Conservation (phyloP, 2,888 invertebrate species). For the Dryococelus australis region DNA sequence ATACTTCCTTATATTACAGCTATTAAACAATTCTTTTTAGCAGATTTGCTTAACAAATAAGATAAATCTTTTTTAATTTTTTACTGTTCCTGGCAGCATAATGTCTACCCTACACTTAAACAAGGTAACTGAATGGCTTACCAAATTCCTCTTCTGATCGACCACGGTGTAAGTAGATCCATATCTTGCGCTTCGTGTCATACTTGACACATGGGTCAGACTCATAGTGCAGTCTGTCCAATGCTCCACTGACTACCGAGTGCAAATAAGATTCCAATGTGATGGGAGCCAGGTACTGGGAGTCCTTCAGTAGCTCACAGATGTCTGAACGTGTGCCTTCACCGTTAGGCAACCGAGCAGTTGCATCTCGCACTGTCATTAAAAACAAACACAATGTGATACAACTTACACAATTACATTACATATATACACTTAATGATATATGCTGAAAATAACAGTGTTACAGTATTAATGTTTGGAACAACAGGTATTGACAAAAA, state of each 20-base stretch:
- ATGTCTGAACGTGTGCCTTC: slow-evolving; percentile 93
- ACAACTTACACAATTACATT: background rate
- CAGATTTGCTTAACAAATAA: too few species aligned
- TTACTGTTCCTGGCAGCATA: too few species aligned
- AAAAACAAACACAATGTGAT: slow-evolving; percentile 38
- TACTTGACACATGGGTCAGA: slow-evolving; percentile 94
- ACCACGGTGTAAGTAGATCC: slow-evolving; percentile 92
- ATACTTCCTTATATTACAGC: too few species aligned
- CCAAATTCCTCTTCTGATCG: slow-evolving; percentile 71
- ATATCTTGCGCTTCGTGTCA: slow-evolving; percentile 88
- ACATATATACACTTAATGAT: background rate
- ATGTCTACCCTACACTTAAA: too few species aligned
- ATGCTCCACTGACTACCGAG: slow-evolving; percentile 86
- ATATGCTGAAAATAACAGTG: background rate
- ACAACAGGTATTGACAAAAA: too few species aligned
- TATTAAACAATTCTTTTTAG: too few species aligned
- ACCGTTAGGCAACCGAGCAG: slow-evolving; percentile 91
- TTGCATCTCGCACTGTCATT: slow-evolving; percentile 85
- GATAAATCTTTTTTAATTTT: too few species aligned
- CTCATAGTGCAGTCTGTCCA: slow-evolving; percentile 89
- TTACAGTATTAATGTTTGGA: background rate
- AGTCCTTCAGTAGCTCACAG: slow-evolving; percentile 83
- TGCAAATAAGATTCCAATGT: slow-evolving; percentile 73
- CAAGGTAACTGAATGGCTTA: slow-evolving; percentile 55
- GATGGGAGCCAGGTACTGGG: slow-evolving; percentile 66